phyloP scores from a whole-genome alignment of 2,888 invertebrate species.

The Lymantria monacha region DNA sequence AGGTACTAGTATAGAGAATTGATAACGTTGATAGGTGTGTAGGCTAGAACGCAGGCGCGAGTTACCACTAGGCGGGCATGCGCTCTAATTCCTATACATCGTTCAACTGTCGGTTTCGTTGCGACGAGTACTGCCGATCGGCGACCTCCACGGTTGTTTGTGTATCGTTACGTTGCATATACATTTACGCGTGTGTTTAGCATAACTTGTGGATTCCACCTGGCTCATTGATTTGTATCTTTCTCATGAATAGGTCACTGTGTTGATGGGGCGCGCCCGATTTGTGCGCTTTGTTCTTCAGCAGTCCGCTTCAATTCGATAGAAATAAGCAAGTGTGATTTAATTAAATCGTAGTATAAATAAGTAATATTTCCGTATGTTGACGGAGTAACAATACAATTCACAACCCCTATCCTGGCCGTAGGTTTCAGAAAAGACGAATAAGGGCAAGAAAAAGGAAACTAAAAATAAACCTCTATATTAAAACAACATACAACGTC shows the following conservation, averaged over 20 bases:
- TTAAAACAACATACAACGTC: too few relatives aligned
- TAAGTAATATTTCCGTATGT: too few relatives aligned
- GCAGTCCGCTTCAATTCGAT: background rate
- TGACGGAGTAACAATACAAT: too few relatives aligned
- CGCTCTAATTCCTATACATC: constrained; percentile 51
- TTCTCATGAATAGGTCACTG: constrained; percentile 57
- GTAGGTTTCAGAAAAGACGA: too few relatives aligned
- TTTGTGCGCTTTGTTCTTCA: background rate
- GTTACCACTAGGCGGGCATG: constrained; percentile 50
- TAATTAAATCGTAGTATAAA: too few relatives aligned
- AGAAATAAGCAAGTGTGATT: too few relatives aligned
- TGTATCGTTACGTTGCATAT: constrained; percentile 20
- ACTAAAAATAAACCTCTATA: too few relatives aligned
- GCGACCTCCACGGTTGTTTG: constrained; percentile 18
- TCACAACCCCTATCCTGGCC: too few relatives aligned
- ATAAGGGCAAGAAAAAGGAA: too few relatives aligned
- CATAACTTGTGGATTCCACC: constrained; percentile 48
- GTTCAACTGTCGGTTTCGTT: constrained; percentile 31
- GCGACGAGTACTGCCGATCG: constrained; percentile 10
- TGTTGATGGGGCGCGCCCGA: constrained; percentile 28
- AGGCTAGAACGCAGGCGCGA: constrained; percentile 53
- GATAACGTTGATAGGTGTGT: constrained; percentile 40
- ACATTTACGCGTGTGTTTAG: constrained; percentile 8
- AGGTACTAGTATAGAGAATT: constrained; percentile 36
- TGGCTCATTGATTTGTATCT: constrained; percentile 63